Base-by-base conservation (phyloP, 2,797 vertebrate species). In the Oceanodroma leucorhoa region DNA sequence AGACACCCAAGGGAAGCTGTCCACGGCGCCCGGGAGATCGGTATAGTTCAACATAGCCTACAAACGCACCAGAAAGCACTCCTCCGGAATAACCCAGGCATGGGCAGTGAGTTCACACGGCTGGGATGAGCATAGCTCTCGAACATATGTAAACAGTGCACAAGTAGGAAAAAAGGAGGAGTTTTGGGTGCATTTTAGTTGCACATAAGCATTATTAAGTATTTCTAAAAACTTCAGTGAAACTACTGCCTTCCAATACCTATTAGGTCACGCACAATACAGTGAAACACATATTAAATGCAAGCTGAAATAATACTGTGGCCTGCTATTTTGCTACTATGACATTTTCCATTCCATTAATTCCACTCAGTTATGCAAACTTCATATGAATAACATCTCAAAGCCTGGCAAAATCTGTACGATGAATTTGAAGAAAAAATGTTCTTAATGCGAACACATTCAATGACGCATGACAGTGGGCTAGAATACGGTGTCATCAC, bases 41-140 rank as follows among this genome's bases (percentile, higher is more conserved):
- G 3, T 13, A 4, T 1, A 15, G 27, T 2, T 50, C 48, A 29
- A 38, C 23, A 15, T 1, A 38, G 55, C 48, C 67, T 13, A 38
- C 27, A 17, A 54, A 10, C 0, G 1, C 22, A 29, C 13, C 38
- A 21, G 24, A 30, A 48, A 38, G 21, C 20, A 2, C 36, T 24
- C n/a, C 51, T 51, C 30, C 1, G 1, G 32, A 60, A 7, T 19
- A 21, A 65, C 12, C 43, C 5, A 0, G 14, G 17, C n/a, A 6
- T 0, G 8, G 27, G 48, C 53, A 30, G 40, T 0, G 10, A 65
- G 30, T 21, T n/a, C 58, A 36, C 3, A 1, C 0, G 5, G 34
- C 57, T 40, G 21, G 46, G 14, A 12, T 5, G 7, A 22, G 32
- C 1, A 26, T 2, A n/a, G 18, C 21, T 30, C 77, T 76, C 5